Conservation (phyloP, 2,113 vertebrate genomes). For the Eublepharis macularius region DNA sequence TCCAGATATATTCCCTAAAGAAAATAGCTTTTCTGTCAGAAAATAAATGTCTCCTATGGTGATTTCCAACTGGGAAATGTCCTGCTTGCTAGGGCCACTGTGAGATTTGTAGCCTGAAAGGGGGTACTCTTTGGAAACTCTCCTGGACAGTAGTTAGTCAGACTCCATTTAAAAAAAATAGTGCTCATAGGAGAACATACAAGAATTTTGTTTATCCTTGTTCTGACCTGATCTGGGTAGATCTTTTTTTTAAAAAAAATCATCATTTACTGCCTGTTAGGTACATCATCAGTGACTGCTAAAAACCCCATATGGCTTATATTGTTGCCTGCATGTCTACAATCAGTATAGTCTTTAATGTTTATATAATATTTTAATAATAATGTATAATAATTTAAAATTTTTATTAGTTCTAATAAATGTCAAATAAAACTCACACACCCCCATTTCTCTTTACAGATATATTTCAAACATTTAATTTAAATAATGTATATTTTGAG, state of each 20-base stretch:
- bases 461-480: background rate
- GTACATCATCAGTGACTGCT: background rate
- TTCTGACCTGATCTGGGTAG: background rate
- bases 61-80: background rate
- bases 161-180: background rate
- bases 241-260: background rate
- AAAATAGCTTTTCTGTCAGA: constrained; percentile 12
- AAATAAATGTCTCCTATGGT: background rate
- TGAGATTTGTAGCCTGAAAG: background rate
- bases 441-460: background rate
- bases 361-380: background rate
- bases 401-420: background rate
- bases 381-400: background rate
- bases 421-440: background rate
- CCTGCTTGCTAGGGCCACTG: background rate
- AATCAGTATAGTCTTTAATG: background rate
- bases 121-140: background rate
- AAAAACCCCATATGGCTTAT: background rate
- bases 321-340: background rate
- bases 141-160: background rate
- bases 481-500: background rate
- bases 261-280: background rate
- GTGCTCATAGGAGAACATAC: background rate
- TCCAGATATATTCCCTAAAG: background rate
- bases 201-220: background rate